Base-by-base conservation (phyloP, 2,888 invertebrate species). In the Drosophila flavopinicola region DNA sequence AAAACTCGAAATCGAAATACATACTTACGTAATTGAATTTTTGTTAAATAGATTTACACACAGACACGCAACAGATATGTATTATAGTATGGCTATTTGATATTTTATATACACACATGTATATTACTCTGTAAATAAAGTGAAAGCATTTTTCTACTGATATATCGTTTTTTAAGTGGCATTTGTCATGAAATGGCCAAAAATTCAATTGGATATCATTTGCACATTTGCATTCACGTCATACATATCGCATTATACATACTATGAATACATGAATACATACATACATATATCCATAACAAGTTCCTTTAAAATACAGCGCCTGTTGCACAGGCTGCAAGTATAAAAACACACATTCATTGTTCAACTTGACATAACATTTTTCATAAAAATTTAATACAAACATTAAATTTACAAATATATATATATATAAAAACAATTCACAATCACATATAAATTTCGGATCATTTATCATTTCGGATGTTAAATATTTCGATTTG, bases 401-500 rank as follows among this genome's bases (percentile, higher is more conserved):
- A 80, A 80, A 80, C 85, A 80, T 80, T 85, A 85, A 80, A 78
- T 80, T 85, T 82, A 80, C 72, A 80, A 85, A 85, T 75, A 77
- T 80, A 82, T 85, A 79, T 78, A 76, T 66, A 72, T 71, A 69
- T 69, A 69, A 78, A 79, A 85, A 80, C 83, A 80, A 80, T 80
- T 80, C 85, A 80, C 80, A 80, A 80, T 80, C 80, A 80, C 80
- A 80, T 80, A 80, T 80, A 80, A 85, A 85, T 82, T 85, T 78
- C 44, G 44, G 44, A 30, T 44, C 44, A 44, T 44, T 85, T 85
- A 80, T 80, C 83, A 78, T 79, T 75, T 67, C 66, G 70, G 78
- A 80, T 80, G 72, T 85, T 80, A 80, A 80, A 80, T 80, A 83
- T 80, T 80, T 80, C 76, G 79, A 83, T 85, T 85, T 47, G 72